phyloP scores from a whole-genome alignment of 2,797 vertebrate genomes.

The Tolypeutes matacus region DNA sequence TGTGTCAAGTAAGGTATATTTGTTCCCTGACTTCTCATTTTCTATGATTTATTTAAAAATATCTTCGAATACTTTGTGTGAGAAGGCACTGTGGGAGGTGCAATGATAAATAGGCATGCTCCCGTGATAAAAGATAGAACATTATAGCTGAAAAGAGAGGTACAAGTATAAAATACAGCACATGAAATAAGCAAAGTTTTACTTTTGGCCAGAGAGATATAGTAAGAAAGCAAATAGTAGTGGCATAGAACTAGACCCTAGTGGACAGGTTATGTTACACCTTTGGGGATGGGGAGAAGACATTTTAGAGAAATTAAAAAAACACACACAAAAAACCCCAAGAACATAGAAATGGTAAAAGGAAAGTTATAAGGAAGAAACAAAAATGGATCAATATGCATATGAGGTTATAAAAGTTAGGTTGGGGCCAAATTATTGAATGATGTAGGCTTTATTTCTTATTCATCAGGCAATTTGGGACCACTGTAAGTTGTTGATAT shows the following conservation, averaged over 20 bases:
- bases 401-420: not conserved
- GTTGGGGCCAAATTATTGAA: not conserved
- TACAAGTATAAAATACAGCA: not conserved
- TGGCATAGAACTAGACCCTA: not conserved
- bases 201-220: not conserved
- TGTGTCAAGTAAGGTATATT: not conserved
- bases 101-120: not conserved
- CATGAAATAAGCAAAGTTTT: not conserved
- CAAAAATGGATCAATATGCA: not conserved
- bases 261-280: not conserved
- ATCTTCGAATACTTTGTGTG: not conserved
- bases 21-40: not conserved
- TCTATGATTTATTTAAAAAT: conserved; percentile 28
- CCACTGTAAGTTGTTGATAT: too few species aligned
- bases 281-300: not conserved
- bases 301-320: not conserved
- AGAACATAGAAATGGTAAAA: not conserved
- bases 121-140: not conserved
- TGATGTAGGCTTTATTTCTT: not conserved
- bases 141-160: not conserved
- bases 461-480: not conserved
- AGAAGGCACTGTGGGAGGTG: not conserved
- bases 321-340: too few species aligned
- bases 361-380: not conserved
- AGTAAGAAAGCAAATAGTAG: not conserved